Conservation (phyloP, 2,888 invertebrate genomes). For the Cryptocheilus praepositus region DNA sequence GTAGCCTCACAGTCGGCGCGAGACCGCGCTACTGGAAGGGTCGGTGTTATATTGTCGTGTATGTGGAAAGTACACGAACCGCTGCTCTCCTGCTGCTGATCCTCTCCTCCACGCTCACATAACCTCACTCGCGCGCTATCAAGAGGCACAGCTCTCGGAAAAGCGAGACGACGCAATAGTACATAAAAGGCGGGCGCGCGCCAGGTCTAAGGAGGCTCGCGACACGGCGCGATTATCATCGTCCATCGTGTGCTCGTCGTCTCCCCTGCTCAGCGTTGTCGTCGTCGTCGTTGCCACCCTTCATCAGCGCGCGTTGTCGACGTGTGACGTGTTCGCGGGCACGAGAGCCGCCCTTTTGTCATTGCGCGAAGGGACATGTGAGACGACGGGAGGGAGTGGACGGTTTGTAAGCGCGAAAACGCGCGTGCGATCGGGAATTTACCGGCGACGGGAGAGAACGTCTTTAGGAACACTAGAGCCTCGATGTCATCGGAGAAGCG, state of each 20-base stretch:
- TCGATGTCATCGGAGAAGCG: constrained; percentile 4
- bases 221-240: no score
- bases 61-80: constrained; percentile 45
- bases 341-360: not conserved
- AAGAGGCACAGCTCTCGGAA: constrained; percentile 14
- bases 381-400: constrained; percentile 1
- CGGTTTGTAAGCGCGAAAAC: not conserved
- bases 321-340: not conserved
- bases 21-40: constrained; percentile 72
- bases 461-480: not conserved
- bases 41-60: constrained; percentile 48
- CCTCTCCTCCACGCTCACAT: constrained; percentile 16
- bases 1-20: constrained; percentile 72
- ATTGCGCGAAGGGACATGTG: not conserved
- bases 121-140: constrained; percentile 16
- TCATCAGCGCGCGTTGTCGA: not conserved
- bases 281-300: not conserved
- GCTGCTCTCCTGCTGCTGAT: constrained; percentile 21
- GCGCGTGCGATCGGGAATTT: no score
- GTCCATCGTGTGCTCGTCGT: no score
- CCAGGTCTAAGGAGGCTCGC: no score
- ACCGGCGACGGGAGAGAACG: no score
- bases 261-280: not conserved
- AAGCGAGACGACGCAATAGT: constrained; percentile 16
- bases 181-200: constrained; percentile 7